Conservation (phyloP, 30 jellyfish, hydroid and myxozoan species). For the Rhopilema esculentum region DNA sequence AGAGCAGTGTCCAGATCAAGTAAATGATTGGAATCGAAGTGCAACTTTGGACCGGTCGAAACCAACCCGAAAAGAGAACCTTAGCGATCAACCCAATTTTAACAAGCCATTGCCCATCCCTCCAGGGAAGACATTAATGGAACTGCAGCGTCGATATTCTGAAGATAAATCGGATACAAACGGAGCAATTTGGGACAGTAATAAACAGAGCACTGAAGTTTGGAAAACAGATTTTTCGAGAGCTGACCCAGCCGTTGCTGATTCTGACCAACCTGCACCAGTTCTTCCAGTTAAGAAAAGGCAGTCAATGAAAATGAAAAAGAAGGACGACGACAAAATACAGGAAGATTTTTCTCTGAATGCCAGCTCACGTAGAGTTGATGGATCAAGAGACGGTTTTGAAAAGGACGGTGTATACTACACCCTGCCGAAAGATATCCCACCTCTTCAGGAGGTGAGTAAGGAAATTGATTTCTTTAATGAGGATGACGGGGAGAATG, state of each 20-base stretch:
- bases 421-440: constrained; percentile 35
- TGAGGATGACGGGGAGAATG: not conserved
- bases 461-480: not conserved
- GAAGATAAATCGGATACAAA: not conserved
- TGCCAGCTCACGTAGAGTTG: not conserved
- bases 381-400: not conserved
- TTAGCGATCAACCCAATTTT: constrained; percentile 16
- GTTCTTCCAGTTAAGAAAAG: constrained; percentile 60
- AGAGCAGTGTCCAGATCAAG: not conserved
- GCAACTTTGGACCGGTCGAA: constrained; percentile 23
- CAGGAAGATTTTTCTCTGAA: not conserved
- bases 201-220: not conserved
- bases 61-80: not conserved
- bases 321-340: not conserved
- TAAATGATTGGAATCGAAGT: not conserved
- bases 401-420: constrained; percentile 15
- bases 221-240: not conserved
- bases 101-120: constrained; percentile 80
- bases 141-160: constrained; percentile 38
- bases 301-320: constrained; percentile 28
- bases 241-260: not conserved
- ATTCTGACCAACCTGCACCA: constrained; percentile 60
- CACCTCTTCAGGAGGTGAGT: constrained; percentile 1
- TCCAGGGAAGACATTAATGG: constrained; percentile 47
- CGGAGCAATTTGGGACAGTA: not conserved